phyloP scores from a whole-genome alignment of 2,113 vertebrate genomes.

The Mus spicilegus region DNA sequence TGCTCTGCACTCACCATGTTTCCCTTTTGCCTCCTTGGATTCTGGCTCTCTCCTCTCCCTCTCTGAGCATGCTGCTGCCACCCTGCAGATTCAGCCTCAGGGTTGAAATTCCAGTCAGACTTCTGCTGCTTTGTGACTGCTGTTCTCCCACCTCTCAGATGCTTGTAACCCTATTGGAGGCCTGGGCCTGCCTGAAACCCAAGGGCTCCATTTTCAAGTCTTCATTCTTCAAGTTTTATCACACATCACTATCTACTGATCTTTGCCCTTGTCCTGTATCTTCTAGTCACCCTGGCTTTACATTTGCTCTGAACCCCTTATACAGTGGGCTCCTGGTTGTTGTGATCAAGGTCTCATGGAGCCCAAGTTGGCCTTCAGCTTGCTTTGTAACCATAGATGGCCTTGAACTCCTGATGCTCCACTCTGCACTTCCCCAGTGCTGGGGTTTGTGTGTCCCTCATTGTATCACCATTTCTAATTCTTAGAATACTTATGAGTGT shows the following conservation, averaged over 20 bases:
- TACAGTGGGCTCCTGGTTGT: neutral
- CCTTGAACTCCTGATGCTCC: no score
- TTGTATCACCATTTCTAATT: neutral
- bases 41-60: neutral
- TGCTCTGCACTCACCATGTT: neutral
- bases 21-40: neutral
- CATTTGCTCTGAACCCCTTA: neutral
- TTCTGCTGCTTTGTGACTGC: no score
- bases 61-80: neutral
- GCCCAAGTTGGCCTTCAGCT: neutral
- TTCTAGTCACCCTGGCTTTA: neutral
- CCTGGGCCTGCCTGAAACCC: neutral
- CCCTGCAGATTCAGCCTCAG: no score
- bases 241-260: neutral
- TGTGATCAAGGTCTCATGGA: neutral
- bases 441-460: accelerated
- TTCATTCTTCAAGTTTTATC: neutral
- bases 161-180: no score
- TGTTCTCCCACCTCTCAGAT: no score
- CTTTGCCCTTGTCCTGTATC: neutral
- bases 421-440: no score
- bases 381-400: neutral
- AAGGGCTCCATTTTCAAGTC: neutral
- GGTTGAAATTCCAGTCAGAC: no score
- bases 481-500: neutral